Evolutionary conservation across 2,888 invertebrate species (phyloP), one percentile per base, ranked within the genome.

Genomic region (Sialis fuliginosa): DNA sequence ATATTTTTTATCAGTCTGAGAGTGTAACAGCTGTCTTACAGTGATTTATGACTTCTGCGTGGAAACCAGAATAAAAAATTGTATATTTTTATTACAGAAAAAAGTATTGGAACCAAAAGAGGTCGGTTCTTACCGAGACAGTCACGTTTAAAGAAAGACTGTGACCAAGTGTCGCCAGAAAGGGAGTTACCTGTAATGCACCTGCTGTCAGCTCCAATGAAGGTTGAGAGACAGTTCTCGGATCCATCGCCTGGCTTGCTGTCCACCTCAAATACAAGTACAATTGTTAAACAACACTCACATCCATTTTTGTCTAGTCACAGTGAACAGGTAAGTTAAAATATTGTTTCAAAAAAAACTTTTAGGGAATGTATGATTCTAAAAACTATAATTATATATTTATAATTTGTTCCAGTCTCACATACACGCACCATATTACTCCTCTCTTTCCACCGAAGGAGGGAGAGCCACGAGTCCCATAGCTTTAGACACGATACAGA

Each of bases 121-220:
- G 74, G 76, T 50, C 70, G 80, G 39, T 69, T 77, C 48, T 64
- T 81, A 42, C 78, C 77, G 62, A 68, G 81, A 39, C 81, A 81
- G 55, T 76, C 75, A 12, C 67, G 79, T 42, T 72, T 80, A 48
- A 81, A 80, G 59, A 70, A 76, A 45, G 79, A 79, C 53, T 69
- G 69, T 52, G 78, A 78, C 54, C 68, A 68, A 46, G 57, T 64
- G 39, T 64, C 56, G 49, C 52, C 53, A 51, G 58, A 50, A 37
- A 33, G 10, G 39, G 48, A 41, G n/a, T 22, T 48, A 13, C 34
- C 46, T 40, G 51, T 48, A 48, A 50, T 42, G 42, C 62, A 65
- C 33, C 62, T 61, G 54, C 56, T 72, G 45, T 61, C 67, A 6
- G 69, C 73, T 44, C 61, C 59, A 37, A 59, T 68, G n/a, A 64